phyloP scores from a whole-genome alignment of 2,888 invertebrate species.

The Polydrusus pterygomalis region DNA sequence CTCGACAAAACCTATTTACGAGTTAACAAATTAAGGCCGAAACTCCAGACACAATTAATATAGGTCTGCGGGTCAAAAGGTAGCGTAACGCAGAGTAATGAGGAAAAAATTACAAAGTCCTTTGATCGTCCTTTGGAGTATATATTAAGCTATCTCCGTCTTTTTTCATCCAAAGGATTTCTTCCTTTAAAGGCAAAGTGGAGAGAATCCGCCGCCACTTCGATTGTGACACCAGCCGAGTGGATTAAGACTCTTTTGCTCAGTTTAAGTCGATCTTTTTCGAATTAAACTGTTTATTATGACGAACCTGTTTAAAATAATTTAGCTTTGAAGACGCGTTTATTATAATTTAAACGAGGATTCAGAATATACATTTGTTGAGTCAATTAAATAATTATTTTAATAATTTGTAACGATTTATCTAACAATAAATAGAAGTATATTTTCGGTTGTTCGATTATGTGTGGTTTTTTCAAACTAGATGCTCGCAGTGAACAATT shows the following conservation, averaged over 20 bases:
- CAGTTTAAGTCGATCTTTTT: constrained; percentile 33
- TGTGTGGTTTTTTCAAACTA: no score
- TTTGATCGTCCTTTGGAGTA: constrained; percentile 29
- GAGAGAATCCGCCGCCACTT: constrained; percentile 29
- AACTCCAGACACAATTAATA: constrained; percentile 19
- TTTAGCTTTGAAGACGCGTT: constrained; percentile 16
- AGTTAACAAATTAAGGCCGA: constrained; percentile 6
- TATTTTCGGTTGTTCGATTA: no score
- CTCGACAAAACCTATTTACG: neutral
- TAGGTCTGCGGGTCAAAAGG: constrained; percentile 36
- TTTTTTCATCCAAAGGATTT: constrained; percentile 20
- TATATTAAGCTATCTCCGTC: constrained; percentile 26
- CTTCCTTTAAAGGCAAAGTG: constrained; percentile 29
- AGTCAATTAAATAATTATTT: neutral
- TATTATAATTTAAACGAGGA: neutral
- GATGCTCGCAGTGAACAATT: no score
- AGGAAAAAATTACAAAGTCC: constrained; percentile 34
- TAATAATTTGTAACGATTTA: no score
- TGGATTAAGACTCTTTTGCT: constrained; percentile 46
- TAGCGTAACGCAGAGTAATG: constrained; percentile 17
- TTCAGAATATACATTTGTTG: neutral
- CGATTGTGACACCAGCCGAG: constrained; percentile 43
- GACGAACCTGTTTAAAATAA: neutral
- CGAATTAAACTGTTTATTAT: constrained; percentile 36
- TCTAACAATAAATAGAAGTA: no score